Evolutionary conservation across 2,113 vertebrate genomes (phyloP).

Genomic region (Nesoenas mayeri): DNA sequence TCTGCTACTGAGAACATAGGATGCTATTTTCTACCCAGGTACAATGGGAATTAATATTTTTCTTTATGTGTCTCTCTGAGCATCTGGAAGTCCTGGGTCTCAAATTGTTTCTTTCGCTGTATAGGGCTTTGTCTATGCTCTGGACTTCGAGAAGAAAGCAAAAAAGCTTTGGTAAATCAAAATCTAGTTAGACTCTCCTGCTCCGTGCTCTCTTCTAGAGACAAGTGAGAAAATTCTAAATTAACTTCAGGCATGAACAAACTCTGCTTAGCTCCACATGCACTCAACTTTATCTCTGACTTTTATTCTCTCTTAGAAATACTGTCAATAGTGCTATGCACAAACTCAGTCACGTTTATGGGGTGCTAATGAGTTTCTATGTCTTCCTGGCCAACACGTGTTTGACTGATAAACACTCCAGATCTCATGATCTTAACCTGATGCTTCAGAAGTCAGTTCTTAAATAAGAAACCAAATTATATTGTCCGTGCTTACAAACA

Average conservation of each 20-base stretch:
- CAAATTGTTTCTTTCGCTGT: neutral
- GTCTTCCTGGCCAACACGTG: neutral
- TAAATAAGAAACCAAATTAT: neutral
- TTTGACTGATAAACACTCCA: neutral
- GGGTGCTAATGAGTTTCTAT: neutral
- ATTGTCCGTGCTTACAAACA: neutral
- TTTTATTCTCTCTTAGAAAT: neutral
- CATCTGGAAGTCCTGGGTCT: neutral
- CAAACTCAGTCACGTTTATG: rapidly evolving
- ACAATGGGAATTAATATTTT: neutral
- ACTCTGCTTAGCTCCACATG: neutral
- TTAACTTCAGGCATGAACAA: neutral
- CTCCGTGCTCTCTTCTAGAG: neutral
- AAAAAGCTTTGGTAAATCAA: neutral
- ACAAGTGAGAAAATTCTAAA: neutral
- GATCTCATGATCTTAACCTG: neutral
- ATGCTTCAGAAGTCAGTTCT: neutral
- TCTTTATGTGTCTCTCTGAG: neutral
- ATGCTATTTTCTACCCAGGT: neutral
- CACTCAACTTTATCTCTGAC: neutral
- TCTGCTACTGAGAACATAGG: neutral
- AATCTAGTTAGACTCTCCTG: neutral
- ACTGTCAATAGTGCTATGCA: neutral
- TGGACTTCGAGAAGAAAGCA: neutral
- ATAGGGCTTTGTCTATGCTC: neutral